Conservation (phyloP, 2,888 invertebrate species). For the Monopis laevigella region DNA sequence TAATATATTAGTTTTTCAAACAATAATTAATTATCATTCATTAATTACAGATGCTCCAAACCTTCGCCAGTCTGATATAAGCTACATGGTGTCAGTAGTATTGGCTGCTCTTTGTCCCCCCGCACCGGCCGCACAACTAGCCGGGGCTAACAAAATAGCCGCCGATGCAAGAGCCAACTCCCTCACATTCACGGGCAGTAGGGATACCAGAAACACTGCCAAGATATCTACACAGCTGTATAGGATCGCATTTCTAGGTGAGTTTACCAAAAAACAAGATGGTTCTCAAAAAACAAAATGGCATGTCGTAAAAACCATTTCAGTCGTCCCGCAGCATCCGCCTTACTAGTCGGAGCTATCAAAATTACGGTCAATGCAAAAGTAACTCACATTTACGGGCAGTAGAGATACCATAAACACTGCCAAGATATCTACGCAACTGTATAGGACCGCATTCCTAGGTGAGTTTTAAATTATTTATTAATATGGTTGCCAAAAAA, state of each 20-base stretch:
- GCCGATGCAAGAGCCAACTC: conserved; percentile 82
- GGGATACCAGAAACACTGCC: conserved; percentile 82
- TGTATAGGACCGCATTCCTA: conserved; percentile 84
- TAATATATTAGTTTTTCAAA: too few species aligned
- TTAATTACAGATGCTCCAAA: conserved; percentile 83
- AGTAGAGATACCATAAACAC: conserved; percentile 82
- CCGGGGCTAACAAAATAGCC: conserved; percentile 75
- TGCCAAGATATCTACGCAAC: conserved; percentile 78
- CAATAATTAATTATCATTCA: too few species aligned
- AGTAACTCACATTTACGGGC: conserved; percentile 80
- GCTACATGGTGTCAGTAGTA: conserved; percentile 89
- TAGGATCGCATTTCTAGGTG: conserved; percentile 83
- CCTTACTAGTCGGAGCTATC: too few species aligned
- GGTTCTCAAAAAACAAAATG: too few species aligned
- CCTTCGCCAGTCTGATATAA: conserved; percentile 88
- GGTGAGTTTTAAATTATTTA: conserved; percentile 59
- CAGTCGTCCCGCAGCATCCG: too few species aligned
- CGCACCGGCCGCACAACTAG: conserved; percentile 74
- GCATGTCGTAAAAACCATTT: too few species aligned
- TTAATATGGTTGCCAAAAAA: too few species aligned
- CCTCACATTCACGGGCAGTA: conserved; percentile 80
- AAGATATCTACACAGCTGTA: conserved; percentile 82
- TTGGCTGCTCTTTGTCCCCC: conserved; percentile 80
- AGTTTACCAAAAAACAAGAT: too few species aligned
- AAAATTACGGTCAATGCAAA: too few species aligned